phyloP scores from a whole-genome alignment of 2,888 invertebrate species.

The Caenorhabditis japonica region DNA sequence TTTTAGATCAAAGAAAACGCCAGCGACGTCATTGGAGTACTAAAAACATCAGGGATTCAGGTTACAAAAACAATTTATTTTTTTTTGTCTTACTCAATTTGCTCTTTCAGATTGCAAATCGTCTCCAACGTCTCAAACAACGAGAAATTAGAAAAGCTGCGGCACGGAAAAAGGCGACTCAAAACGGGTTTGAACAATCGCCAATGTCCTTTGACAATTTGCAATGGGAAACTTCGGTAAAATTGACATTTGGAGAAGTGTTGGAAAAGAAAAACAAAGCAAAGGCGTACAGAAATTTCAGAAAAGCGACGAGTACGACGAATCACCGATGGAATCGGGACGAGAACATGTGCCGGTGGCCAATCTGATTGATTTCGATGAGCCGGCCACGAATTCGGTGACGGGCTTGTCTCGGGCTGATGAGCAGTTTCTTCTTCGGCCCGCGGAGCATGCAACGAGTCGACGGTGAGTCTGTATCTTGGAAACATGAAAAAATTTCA shows the following conservation, averaged over 20 bases:
- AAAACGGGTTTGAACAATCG: slow-evolving; percentile 27
- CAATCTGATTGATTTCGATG: slow-evolving; percentile 51
- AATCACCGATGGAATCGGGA: slow-evolving; percentile 1
- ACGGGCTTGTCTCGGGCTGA: slow-evolving; percentile 13
- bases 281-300: slow-evolving; percentile 5
- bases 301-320: slow-evolving; percentile 37
- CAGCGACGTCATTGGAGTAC: slow-evolving; percentile 59
- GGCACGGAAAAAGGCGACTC: slow-evolving; percentile 26
- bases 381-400: slow-evolving; percentile 18
- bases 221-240: slow-evolving; percentile 57
- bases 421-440: slow-evolving; percentile 32
- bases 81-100: too few relatives aligned
- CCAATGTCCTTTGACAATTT: slow-evolving; percentile 64
- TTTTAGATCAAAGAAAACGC: slow-evolving; percentile 62
- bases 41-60: slow-evolving; percentile 61
- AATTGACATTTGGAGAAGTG: background rate
- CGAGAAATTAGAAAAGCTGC: slow-evolving; percentile 45
- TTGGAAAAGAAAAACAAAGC: too few relatives aligned
- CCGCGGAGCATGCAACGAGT: slow-evolving; percentile 9
- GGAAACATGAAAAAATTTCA: too few relatives aligned
- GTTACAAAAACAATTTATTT: too few relatives aligned
- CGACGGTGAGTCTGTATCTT: slow-evolving; percentile 4
- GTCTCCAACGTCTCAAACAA: slow-evolving; percentile 33
- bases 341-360: slow-evolving; percentile 34
- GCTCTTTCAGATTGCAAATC: slow-evolving; percentile 37